Evolutionary conservation across 92 coral and sea anemone species (phyloP).

Genomic region (Phenganax subtilis): DNA sequence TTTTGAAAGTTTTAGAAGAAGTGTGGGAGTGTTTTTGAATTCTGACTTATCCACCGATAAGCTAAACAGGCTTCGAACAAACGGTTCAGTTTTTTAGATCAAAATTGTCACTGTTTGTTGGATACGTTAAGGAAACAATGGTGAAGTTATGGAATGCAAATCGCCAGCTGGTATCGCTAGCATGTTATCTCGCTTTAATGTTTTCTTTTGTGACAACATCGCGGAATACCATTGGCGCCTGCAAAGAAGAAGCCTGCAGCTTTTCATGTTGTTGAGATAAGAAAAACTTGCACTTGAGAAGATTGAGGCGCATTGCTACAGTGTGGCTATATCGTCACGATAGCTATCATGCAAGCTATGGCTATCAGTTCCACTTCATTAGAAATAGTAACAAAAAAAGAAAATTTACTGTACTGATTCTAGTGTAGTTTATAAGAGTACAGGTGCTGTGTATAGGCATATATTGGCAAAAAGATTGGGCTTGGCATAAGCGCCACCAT

Average conservation of each 20-base stretch:
- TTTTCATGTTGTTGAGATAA: slow-evolving; percentile 13
- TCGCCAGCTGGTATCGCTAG: slow-evolving; percentile 23
- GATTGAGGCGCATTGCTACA: not conserved
- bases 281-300: not conserved
- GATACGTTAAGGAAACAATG: slow-evolving; percentile 14
- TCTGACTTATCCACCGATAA: too few relatives aligned
- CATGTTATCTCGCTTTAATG: slow-evolving; percentile 18
- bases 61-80: too few relatives aligned
- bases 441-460: too few relatives aligned
- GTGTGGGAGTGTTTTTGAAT: too few relatives aligned
- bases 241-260: slow-evolving; percentile 11
- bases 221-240: slow-evolving; percentile 30
- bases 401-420: too few relatives aligned
- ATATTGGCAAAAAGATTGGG: too few relatives aligned
- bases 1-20: too few relatives aligned
- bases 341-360: not conserved
- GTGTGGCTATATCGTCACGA: not conserved
- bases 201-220: slow-evolving; percentile 34
- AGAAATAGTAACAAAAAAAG: too few relatives aligned
- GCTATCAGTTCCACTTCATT: not conserved
- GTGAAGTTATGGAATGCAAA: not conserved
- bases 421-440: too few relatives aligned
- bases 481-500: too few relatives aligned
- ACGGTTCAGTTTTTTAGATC: not conserved
- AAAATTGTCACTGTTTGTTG: slow-evolving; percentile 13